Evolutionary conservation across 2,888 invertebrate species (phyloP).

Genomic region (Ichneumoninae sp.): DNA sequence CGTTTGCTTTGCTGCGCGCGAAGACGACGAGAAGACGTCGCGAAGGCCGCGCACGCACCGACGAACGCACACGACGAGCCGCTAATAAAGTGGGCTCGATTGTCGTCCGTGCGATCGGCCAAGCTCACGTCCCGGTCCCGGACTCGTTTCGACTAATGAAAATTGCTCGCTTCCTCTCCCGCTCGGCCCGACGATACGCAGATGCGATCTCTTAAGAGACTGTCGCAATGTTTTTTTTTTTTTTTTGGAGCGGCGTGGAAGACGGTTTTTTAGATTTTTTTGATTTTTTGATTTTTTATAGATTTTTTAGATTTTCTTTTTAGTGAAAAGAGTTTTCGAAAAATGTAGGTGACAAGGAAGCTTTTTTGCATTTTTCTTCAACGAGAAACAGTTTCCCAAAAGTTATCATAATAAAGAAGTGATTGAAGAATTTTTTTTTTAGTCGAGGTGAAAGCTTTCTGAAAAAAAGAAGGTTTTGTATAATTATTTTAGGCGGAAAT

Average conservation of each 20-base stretch:
- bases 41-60: neutral
- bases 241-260: neutral
- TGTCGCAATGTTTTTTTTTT: conserved; percentile 22
- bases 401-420: too few species aligned
- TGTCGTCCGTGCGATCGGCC: conserved; percentile 43
- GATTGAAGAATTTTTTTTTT: too few species aligned
- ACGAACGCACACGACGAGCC: conserved; percentile 8
- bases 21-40: neutral
- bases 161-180: conserved; percentile 74
- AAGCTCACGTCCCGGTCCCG: conserved; percentile 52
- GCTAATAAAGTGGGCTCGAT: conserved; percentile 50
- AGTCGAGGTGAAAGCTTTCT: too few species aligned
- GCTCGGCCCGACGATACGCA: conserved; percentile 12
- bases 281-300: too few species aligned
- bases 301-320: too few species aligned
- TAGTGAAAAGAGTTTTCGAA: too few species aligned
- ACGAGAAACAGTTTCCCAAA: accelerated
- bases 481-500: too few species aligned
- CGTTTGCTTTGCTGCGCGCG: neutral
- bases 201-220: conserved; percentile 8
- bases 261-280: neutral
- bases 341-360: too few species aligned
- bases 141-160: conserved; percentile 73
- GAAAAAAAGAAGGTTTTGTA: too few species aligned
- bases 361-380: too few species aligned